Percentiles rank a stretch among this genome's conserved stretches.
These are phyloP conservation scores for Poecilia wingei DNA, from an alignment of 2,797 vertebrate species.

Conservation along the genomic window DNA sequence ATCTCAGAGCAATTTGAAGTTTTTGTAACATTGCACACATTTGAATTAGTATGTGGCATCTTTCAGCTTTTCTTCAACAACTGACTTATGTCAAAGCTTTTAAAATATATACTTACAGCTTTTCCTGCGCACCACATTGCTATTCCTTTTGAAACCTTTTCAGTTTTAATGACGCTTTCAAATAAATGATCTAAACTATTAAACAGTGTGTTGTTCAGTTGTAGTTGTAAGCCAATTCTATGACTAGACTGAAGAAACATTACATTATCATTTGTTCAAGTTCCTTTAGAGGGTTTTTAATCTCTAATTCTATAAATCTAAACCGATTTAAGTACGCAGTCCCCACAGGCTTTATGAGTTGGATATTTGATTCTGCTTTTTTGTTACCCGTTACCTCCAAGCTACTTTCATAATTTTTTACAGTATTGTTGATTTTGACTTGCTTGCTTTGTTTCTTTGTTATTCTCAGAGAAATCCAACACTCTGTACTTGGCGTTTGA, in stretches of 20 bases:
- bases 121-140: neutral
- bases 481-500: conserved; percentile 16
- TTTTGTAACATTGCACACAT: neutral
- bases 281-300: neutral
- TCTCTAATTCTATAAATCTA: neutral
- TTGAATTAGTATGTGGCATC: neutral
- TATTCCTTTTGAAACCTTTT: neutral
- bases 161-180: neutral
- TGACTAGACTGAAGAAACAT: neutral
- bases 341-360: neutral
- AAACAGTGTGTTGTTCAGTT: neutral
- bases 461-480: neutral
- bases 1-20: neutral
- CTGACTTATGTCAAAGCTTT: neutral
- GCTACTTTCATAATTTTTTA: neutral
- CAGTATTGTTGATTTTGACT: neutral
- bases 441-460: neutral
- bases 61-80: neutral
- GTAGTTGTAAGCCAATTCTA: no score
- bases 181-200: neutral
- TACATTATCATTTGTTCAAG: neutral
- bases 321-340: neutral
- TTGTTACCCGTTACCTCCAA: neutral
- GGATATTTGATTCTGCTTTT: neutral
- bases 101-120: neutral